Percentiles rank a stretch among this genome's conserved stretches.
Conservation (phyloP, 2,797 vertebrate species). For the Leptodactylus fallax region DNA sequence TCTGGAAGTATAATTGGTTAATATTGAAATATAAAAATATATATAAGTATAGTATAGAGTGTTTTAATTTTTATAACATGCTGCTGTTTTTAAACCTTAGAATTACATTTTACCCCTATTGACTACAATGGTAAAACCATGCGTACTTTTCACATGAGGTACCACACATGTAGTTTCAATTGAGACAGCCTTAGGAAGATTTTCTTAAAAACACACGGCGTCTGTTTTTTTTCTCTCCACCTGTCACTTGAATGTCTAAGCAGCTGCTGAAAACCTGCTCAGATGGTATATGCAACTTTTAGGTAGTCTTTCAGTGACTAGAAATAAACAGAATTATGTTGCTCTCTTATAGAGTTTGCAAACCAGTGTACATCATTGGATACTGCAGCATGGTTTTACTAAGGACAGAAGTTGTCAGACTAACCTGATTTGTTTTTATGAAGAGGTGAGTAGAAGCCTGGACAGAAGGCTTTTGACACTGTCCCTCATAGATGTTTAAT, state of each 20-base stretch:
- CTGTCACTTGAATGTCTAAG: conserved; percentile 10
- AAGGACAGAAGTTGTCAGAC: too few species aligned
- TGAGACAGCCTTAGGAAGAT: neutral
- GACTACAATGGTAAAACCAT: too few species aligned
- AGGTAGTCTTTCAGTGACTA: neutral
- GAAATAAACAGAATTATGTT: neutral
- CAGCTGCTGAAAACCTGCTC: neutral
- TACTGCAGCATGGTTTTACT: too few species aligned
- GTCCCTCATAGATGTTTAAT: too few species aligned
- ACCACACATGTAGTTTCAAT: neutral
- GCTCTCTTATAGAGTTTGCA: neutral
- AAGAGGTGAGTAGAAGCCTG: too few species aligned
- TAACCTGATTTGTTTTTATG: too few species aligned
- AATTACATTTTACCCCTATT: neutral
- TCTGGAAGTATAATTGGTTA: too few species aligned
- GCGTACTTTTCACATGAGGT: neutral
- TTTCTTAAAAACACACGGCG: neutral
- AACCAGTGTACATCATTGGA: neutral
- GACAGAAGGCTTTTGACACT: too few species aligned
- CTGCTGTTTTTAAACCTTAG: neutral
- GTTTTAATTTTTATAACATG: too few species aligned
- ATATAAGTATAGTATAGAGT: too few species aligned
- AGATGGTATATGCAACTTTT: neutral
- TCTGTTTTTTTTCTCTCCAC: neutral
- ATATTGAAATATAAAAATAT: too few species aligned